phyloP scores from a whole-genome alignment of 2,797 vertebrate genomes.

The Phylloscopus collybita region DNA sequence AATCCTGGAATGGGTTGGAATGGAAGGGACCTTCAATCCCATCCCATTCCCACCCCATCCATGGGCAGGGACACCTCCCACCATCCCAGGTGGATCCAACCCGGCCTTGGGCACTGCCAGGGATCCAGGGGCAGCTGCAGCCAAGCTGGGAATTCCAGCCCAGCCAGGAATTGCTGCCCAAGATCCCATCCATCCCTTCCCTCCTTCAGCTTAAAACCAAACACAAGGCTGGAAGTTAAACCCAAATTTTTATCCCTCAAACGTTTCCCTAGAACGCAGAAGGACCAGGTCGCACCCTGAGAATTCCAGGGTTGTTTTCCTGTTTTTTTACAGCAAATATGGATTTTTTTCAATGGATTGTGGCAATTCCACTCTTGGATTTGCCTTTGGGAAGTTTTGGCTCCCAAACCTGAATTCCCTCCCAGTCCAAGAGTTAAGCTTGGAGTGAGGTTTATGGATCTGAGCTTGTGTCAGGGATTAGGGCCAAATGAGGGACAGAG shows the following conservation, averaged over 20 bases:
- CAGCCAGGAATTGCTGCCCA: neutral
- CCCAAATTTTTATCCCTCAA: too few relatives aligned
- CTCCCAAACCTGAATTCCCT: neutral
- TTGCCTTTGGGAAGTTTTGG: neutral
- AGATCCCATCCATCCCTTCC: fast-evolving
- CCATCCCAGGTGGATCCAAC: fast-evolving
- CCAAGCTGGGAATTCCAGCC: neutral
- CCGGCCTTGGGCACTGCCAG: neutral
- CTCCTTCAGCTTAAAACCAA: neutral
- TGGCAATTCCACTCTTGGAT: neutral
- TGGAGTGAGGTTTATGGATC: neutral
- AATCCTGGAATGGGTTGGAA: too few relatives aligned
- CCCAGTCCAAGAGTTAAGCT: fast-evolving
- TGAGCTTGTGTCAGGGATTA: neutral
- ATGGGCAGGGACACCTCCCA: neutral
- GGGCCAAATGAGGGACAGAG: too few relatives aligned
- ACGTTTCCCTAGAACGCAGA: neutral
- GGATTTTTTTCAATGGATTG: neutral
- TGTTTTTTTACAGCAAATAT: fast-evolving
- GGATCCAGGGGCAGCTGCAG: neutral
- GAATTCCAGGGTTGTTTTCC: neutral
- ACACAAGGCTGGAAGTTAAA: fast-evolving
- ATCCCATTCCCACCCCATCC: neutral
- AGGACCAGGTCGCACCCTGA: neutral
- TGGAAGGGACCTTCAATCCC: too few relatives aligned